phyloP scores from a whole-genome alignment of 2,113 vertebrate genomes.

The Lepidothrix coronata region DNA sequence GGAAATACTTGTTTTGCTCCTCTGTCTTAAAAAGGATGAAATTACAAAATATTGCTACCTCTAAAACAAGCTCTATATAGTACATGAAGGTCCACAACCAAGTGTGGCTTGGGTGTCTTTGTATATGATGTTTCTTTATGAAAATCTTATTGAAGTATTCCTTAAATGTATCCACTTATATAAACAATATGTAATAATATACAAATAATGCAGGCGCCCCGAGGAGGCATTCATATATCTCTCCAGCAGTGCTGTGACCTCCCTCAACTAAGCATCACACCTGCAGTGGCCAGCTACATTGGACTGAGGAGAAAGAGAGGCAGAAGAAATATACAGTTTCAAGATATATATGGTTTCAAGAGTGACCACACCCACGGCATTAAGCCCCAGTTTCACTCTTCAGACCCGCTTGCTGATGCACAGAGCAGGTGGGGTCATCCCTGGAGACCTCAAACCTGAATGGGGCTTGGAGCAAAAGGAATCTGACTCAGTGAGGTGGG shows the following conservation, averaged over 20 bases:
- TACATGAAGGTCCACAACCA: background rate
- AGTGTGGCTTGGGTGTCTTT: background rate
- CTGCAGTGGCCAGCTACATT: background rate
- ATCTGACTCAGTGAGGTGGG: background rate
- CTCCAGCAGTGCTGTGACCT: background rate
- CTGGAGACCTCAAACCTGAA: background rate
- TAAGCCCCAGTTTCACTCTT: background rate
- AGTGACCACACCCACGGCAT: background rate
- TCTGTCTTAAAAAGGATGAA: background rate
- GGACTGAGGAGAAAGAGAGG: background rate
- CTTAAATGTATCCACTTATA: background rate
- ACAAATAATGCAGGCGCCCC: background rate
- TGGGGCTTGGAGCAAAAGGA: background rate
- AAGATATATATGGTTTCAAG: background rate
- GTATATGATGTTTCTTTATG: background rate
- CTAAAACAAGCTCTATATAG: background rate
- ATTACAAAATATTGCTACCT: background rate
- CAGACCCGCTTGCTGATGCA: background rate
- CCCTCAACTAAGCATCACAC: accelerated
- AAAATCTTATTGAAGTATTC: background rate
- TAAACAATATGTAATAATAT: background rate
- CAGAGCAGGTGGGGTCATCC: background rate
- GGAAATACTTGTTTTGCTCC: background rate
- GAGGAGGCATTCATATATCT: background rate
- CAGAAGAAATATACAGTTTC: accelerated